phyloP scores from a whole-genome alignment of 2,797 vertebrate species.

The Diglossa cyanea region DNA sequence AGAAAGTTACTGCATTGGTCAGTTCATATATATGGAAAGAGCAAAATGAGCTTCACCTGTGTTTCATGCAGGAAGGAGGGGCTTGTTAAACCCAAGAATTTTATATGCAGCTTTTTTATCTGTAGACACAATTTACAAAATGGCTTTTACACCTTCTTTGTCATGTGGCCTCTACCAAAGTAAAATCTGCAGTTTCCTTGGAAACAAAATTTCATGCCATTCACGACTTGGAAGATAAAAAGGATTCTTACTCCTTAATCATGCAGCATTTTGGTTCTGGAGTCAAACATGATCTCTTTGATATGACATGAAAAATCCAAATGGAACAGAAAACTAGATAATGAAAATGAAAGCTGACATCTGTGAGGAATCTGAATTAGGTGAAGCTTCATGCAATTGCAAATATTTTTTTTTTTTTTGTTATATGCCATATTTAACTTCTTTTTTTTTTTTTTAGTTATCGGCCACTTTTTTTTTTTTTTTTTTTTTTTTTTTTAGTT shows the following conservation, averaged over 20 bases:
- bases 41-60: not conserved
- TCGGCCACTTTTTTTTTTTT: not conserved
- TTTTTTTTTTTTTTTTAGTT: not conserved
- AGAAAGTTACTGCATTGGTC: not conserved
- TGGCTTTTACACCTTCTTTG: not conserved
- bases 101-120: not conserved
- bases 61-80: not conserved
- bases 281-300: not conserved
- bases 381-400: not conserved
- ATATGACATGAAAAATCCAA: not conserved
- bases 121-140: not conserved
- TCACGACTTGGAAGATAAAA: conserved; percentile 15
- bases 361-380: not conserved
- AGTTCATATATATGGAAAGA: not conserved
- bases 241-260: not conserved
- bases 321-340: not conserved
- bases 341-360: not conserved
- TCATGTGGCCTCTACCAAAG: not conserved
- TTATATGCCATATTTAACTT: not conserved
- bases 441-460: not conserved
- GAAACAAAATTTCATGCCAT: conserved; percentile 31
- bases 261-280: not conserved
- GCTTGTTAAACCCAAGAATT: not conserved
- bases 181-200: conserved; percentile 25
- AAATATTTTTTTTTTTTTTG: not conserved